Evolutionary conservation across 1,140 invertebrate species (phyloP).

Genomic region (Cyclargus thomasi): DNA sequence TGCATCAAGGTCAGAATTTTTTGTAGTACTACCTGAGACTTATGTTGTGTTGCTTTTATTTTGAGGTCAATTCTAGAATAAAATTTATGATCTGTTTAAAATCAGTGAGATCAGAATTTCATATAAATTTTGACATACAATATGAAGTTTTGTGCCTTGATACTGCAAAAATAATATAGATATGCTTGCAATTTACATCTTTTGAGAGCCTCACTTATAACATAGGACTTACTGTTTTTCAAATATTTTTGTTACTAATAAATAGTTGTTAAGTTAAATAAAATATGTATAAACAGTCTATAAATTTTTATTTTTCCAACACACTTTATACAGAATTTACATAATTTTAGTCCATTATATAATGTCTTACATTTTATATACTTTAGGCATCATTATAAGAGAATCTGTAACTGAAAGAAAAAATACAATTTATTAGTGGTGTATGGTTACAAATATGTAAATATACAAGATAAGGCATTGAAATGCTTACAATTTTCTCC

Average conservation of each 20-base stretch:
- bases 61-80: no score
- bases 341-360: conserved; percentile 4
- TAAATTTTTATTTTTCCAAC: conserved; percentile 17
- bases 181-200: background rate
- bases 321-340: conserved; percentile 1
- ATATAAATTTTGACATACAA: background rate
- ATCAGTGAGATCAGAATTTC: no score
- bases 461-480: background rate
- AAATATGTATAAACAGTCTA: conserved; percentile 20
- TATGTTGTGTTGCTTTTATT: no score
- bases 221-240: background rate
- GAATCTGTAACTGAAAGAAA: conserved; percentile 68
- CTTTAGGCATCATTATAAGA: conserved; percentile 65
- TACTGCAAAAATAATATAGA: no score
- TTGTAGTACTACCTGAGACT: no score
- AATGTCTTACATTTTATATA: conserved; percentile 50
- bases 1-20: no score
- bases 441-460: background rate
- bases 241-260: conserved; percentile 33
- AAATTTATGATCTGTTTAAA: no score
- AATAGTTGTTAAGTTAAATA: conserved; percentile 24
- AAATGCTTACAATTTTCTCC: conserved; percentile 68
- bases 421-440: conserved; percentile 15
- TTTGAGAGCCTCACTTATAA: background rate
- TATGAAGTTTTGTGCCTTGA: no score